phyloP scores from a whole-genome alignment of 2,797 vertebrate genomes.

The Macrochelys suwanniensis region DNA sequence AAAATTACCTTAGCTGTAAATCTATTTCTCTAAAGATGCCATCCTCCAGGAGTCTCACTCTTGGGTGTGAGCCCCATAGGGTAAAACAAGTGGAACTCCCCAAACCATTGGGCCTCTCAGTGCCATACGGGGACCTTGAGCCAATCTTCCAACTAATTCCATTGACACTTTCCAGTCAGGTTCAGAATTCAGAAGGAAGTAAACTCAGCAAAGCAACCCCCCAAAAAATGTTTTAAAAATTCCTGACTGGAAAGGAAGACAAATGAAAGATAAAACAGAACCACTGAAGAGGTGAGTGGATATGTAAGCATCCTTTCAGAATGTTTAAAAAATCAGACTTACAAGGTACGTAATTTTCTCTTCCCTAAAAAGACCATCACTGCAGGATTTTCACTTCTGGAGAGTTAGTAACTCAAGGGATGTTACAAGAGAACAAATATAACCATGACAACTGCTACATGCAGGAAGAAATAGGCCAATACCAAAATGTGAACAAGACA shows the following conservation, averaged over 20 bases:
- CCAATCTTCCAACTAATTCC: background rate
- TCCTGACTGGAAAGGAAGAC: background rate
- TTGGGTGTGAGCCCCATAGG: background rate
- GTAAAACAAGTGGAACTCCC: background rate
- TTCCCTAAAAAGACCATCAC: background rate
- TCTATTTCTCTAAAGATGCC: background rate
- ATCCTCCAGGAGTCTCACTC: background rate
- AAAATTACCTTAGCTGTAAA: background rate
- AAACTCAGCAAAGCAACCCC: background rate
- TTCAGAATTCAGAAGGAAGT: background rate
- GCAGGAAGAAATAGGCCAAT: background rate
- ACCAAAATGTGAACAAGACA: background rate
- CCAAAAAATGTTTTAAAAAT: background rate
- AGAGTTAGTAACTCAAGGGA: background rate
- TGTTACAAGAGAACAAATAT: background rate
- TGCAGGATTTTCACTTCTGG: background rate
- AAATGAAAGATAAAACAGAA: background rate
- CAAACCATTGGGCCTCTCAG: background rate
- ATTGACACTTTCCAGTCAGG: background rate
- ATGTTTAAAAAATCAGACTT: background rate
- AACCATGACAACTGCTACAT: background rate
- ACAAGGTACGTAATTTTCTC: background rate
- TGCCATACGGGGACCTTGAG: background rate
- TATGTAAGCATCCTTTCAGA: background rate
- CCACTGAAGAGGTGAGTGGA: background rate